These are phyloP conservation scores for Eumerus sabulonum DNA, from an alignment of 2,888 invertebrate genomes.

Conservation along the genomic window DNA sequence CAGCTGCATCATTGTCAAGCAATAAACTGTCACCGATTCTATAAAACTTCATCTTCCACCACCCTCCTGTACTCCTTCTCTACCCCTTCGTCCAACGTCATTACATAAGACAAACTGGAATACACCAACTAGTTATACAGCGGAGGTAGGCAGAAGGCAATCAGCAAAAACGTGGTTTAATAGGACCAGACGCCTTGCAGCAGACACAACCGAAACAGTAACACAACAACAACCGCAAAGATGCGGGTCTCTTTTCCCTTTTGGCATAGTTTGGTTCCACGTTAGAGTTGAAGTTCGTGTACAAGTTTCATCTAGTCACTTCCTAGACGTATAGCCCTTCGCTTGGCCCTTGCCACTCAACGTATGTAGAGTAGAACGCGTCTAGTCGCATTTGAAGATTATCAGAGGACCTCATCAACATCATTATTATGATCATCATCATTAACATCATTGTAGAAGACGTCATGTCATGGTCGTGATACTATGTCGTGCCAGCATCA, in stretches of 20 bases:
- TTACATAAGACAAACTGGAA: constrained; percentile 18
- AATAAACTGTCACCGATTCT: constrained; percentile 19
- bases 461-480: neutral
- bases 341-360: constrained; percentile 41
- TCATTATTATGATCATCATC: constrained; percentile 10
- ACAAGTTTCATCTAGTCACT: constrained; percentile 6
- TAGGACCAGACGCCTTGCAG: constrained; percentile 49
- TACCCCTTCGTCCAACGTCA: neutral
- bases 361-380: constrained; percentile 23
- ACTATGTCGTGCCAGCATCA: neutral
- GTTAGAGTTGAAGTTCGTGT: constrained; percentile 39
- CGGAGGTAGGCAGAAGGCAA: constrained; percentile 49
- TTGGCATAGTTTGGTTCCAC: constrained; percentile 55
- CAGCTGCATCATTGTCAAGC: neutral
- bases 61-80: neutral
- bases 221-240: constrained; percentile 14
- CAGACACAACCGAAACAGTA: constrained; percentile 44
- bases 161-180: constrained; percentile 58
- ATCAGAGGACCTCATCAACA: constrained; percentile 56
- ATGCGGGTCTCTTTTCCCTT: constrained; percentile 33
- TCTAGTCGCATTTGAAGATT: constrained; percentile 55
- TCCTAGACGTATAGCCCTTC: constrained; percentile 32
- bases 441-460: neutral
- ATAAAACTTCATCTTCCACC: neutral
- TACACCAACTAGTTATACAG: constrained; percentile 33